Percentiles rank a stretch among this genome's conserved stretches.
Conservation (phyloP, 2,888 invertebrate species). For the Volucella inflata region DNA sequence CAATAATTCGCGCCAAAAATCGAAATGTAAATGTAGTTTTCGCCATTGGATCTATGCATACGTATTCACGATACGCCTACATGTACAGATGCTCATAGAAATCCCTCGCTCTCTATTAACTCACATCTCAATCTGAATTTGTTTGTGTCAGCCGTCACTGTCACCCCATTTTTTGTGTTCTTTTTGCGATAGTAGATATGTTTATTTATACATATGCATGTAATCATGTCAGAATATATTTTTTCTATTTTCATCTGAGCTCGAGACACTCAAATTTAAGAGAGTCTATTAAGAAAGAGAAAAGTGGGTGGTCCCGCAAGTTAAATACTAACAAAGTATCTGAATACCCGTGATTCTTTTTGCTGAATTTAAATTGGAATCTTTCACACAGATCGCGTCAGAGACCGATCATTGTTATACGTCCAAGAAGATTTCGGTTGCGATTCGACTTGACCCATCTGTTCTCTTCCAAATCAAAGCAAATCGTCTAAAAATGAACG, state of each 20-base stretch:
- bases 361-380: constrained; percentile 6
- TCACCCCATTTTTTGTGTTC: not conserved
- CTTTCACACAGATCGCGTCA: not conserved
- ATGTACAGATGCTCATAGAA: not conserved
- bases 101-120: not conserved
- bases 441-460: not conserved
- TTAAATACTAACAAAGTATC: not conserved
- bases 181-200: no score
- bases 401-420: not conserved
- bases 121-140: not conserved
- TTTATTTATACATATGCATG: no score
- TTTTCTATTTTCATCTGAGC: not conserved
- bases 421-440: not conserved
- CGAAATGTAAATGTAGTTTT: not conserved
- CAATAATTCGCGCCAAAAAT: not conserved
- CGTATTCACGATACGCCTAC: not conserved
- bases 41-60: not conserved
- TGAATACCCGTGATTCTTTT: not conserved
- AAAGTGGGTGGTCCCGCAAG: not conserved
- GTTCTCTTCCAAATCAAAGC: not conserved
- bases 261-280: not conserved
- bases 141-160: not conserved
- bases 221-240: not conserved
- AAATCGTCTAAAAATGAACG: constrained; percentile 18
- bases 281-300: not conserved